Base-by-base conservation (phyloP, 2,888 invertebrate genomes). In the Spilosoma lubricipeda region DNA sequence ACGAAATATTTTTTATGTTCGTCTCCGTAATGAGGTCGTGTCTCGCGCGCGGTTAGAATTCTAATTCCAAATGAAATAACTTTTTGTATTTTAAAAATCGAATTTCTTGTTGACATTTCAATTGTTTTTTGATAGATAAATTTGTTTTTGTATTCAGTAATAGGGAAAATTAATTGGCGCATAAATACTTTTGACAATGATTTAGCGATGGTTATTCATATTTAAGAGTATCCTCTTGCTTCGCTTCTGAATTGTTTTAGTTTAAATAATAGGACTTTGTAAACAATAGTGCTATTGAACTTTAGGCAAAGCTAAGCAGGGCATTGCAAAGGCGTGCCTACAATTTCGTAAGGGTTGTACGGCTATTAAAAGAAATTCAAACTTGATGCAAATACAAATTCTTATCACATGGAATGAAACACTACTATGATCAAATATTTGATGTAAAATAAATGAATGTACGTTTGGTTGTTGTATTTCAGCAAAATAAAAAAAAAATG, bases 11-110 rank as follows among this genome's bases (percentile, higher is more conserved):
- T 77, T 84, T 71, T 72, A 73, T 71, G 76, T 74, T 74, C 67
- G 70, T 69, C 69, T 73, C 74, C 74, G 68, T 83, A 82, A 82
- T 79, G 83, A 82, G 83, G 77, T 77, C 81, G 70, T 42, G 56
- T 72, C 33, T 56, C 67, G 71, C 65, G 66, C 75, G 70, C 64
- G 73, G 75, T 74, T 71, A 72, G 71, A 82, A 73, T 84, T 85
- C 77, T 78, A 76, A 79, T 71, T 65, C 33, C 52, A 56, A 69
- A 69, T 69, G 20, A 63, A 63, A 70, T 42, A 42, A 23, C 42
- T 42, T 70, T 18, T 27, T 70, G 42, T 70, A 63, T 30, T 56
- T 70, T 70, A 56, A 70, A 59, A 56, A 59, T 70, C 36, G 59
- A 27, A 42, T 63, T 27, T 70, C 4, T 27, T 56, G 36, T 15